Conservation (phyloP, 2,113 vertebrate genomes). For the Ramphastos sulfuratus region DNA sequence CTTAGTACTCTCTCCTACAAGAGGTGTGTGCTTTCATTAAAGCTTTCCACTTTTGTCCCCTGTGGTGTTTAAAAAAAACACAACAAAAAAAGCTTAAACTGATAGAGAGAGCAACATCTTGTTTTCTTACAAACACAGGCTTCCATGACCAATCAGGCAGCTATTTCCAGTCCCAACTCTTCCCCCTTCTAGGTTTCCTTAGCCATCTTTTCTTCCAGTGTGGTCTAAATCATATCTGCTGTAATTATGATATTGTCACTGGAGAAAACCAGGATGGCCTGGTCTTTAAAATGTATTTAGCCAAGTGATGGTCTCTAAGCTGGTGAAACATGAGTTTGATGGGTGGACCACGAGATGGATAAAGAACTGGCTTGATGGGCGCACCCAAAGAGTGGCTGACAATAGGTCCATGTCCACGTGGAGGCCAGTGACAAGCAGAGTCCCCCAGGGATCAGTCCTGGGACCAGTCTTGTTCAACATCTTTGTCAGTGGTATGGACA, state of each 20-base stretch:
- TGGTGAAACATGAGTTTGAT: no score
- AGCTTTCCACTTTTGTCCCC: neutral
- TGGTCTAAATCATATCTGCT: neutral
- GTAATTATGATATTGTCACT: neutral
- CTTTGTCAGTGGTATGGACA: no score
- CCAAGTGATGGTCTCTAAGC: neutral
- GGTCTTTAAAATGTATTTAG: constrained; percentile 26
- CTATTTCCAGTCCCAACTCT: neutral
- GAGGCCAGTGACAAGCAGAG: no score
- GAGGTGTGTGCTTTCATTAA: neutral
- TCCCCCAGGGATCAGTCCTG: no score
- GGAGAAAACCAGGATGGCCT: constrained; percentile 2
- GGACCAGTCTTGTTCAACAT: no score
- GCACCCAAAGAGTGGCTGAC: no score
- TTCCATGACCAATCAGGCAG: neutral
- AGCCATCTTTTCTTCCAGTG: neutral
- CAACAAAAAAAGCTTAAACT: neutral
- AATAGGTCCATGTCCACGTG: no score
- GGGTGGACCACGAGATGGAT: no score
- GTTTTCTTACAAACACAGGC: neutral
- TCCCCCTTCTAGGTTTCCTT: neutral
- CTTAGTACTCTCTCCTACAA: neutral
- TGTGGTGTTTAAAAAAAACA: neutral
- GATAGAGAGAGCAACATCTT: neutral
- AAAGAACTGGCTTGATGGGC: no score